Evolutionary conservation across 2,797 vertebrate species (phyloP).

Genomic region (Ctenopoma multispine): DNA sequence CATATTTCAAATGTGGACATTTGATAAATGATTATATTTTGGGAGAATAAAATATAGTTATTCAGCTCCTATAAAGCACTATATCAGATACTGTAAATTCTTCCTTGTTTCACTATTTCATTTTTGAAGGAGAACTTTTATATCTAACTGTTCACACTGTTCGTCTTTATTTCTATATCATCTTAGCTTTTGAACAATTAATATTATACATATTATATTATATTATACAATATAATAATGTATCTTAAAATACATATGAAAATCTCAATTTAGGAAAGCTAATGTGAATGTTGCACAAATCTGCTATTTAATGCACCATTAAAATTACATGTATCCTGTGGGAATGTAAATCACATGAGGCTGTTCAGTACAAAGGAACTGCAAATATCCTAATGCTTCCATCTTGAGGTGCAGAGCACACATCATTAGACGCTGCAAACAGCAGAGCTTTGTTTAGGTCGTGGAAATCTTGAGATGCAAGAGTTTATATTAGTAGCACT

Average conservation of each 20-base stretch:
- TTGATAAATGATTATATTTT: slow-evolving; percentile 7
- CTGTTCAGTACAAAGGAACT: slow-evolving; percentile 35
- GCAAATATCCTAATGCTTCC: slow-evolving; percentile 25
- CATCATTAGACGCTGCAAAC: slow-evolving; percentile 51
- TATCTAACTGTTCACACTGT: too few relatives aligned
- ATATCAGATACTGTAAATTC: neutral
- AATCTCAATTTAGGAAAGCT: neutral
- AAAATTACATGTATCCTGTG: slow-evolving; percentile 41
- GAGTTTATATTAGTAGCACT: slow-evolving; percentile 12
- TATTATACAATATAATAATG: slow-evolving; percentile 18
- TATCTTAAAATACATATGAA: neutral
- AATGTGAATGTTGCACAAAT: slow-evolving; percentile 26
- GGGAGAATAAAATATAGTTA: neutral
- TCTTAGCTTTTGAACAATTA: slow-evolving; percentile 11
- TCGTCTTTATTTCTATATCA: slow-evolving; percentile 17
- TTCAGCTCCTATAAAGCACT: slow-evolving; percentile 14
- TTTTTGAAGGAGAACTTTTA: neutral
- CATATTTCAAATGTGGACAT: slow-evolving; percentile 9
- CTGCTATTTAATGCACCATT: slow-evolving; percentile 47
- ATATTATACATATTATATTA: too few relatives aligned
- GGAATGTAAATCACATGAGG: slow-evolving; percentile 37
- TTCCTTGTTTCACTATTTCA: neutral
- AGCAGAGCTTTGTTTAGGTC: slow-evolving; percentile 42
- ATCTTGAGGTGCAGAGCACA: slow-evolving; percentile 46
- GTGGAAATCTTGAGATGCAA: slow-evolving; percentile 21